Conservation (phyloP, 2,888 invertebrate species). For the Orchesellides sinensis region DNA sequence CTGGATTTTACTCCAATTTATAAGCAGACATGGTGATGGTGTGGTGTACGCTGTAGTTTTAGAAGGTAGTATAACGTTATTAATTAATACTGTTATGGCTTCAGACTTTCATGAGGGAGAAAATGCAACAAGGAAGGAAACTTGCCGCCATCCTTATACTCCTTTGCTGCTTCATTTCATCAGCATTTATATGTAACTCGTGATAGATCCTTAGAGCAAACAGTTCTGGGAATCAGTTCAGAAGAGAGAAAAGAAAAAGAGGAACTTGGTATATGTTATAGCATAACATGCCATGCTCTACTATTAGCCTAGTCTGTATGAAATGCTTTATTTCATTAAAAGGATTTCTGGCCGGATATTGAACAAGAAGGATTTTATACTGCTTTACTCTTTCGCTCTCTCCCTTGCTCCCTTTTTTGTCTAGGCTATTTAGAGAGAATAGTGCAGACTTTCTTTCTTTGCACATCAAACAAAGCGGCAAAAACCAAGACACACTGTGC, state of each 20-base stretch:
- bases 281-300: too few relatives aligned
- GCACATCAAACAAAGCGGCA: background rate
- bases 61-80: conserved; percentile 39
- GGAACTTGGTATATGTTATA: too few relatives aligned
- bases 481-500: background rate
- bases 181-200: background rate
- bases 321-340: conserved; percentile 55
- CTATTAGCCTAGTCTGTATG: too few relatives aligned
- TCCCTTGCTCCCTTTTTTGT: too few relatives aligned
- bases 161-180: background rate
- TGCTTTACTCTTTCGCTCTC: background rate
- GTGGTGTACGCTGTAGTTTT: too few relatives aligned
- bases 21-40: too few relatives aligned
- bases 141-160: background rate
- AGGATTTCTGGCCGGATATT: conserved; percentile 45
- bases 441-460: too few relatives aligned
- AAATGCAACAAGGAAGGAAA: conserved; percentile 2
- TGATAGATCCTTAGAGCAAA: conserved; percentile 45
- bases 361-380: conserved; percentile 26
- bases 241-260: conserved; percentile 14
- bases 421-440: too few relatives aligned
- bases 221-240: background rate
- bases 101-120: conserved; percentile 29
- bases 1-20: too few relatives aligned
- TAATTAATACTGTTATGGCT: conserved; percentile 52